Evolutionary conservation across 1,140 invertebrate species (phyloP), one percentile per base, ranked within the genome.

Genomic region (Aphaenogaster floridana): DNA sequence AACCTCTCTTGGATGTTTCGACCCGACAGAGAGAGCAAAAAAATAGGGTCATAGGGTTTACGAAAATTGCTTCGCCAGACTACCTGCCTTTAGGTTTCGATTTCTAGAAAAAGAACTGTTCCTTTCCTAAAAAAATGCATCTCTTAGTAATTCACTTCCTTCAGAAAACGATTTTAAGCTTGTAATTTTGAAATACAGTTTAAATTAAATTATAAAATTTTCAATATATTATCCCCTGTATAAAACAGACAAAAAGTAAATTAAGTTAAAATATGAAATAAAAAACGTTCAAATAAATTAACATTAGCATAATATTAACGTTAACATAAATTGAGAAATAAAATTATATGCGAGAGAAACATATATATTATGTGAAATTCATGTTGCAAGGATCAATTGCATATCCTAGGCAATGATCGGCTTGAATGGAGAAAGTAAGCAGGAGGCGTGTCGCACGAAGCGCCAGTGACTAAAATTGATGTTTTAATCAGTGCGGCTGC

Each of bases 401-500:
- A 45, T 63, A 34, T 34, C 21, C 57, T 63, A 59, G 21, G n/a
- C 72, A 45, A 45, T n/a, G 3, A 34, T 63, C 39, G 28, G 13
- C 21, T 17, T 57, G 15, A 21, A 0, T 17, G 45, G 48, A 80
- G 78, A 80, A 80, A 80, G 63, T 52, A 28, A 28, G 11, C 34
- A 34, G 45, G 45, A 21, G 45, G 45, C 34, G 48, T 80, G 17
- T 69, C n/a, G 11, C 0, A 64, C 34, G n/a, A 50, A 79, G 45
- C 63, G 21, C 15, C 74, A 54, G 15, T 36, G 17, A 78, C 48
- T 80, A 80, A 69, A 48, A 80, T 52, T 69, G 21, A 80, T 80
- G 78, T 39, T 68, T 80, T 69, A 80, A 80, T 80, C 78, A 69
- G 34, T 39, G 42, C 42, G 15, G 17, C 17, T 28, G 21, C 21